Percentiles rank a stretch among this genome's conserved stretches.
Evolutionary conservation across 2,797 vertebrate genomes (phyloP).

Genomic region (Antennarius maculatus): DNA sequence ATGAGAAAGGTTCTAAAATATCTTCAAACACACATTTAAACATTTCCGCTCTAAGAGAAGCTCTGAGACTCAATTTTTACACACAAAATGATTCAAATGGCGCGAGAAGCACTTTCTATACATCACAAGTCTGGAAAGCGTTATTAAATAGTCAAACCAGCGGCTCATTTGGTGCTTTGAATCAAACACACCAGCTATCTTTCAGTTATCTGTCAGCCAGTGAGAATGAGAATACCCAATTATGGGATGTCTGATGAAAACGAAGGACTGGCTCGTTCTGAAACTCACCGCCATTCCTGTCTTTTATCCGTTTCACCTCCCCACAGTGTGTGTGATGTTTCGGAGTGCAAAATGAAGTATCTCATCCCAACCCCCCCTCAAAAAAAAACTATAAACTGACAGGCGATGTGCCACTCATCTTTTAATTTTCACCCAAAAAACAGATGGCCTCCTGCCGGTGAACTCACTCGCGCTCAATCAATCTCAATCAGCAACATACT

Average conservation of each 20-base stretch:
- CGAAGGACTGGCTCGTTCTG: conserved; percentile 41
- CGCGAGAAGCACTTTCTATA: not conserved
- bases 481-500: conserved; percentile 66
- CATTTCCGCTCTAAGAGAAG: not conserved
- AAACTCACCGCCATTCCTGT: conserved; percentile 30
- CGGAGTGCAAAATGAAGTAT: conserved; percentile 8
- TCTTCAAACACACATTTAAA: not conserved
- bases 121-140: not conserved
- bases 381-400: conserved; percentile 49
- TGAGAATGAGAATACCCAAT: conserved; percentile 37
- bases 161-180: conserved; percentile 24
- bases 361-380: conserved; percentile 2
- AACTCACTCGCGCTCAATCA: conserved; percentile 60
- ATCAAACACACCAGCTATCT: conserved; percentile 21
- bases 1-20: not conserved
- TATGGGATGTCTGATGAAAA: conserved; percentile 33
- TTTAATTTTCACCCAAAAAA: conserved; percentile 61
- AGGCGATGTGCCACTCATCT: conserved; percentile 55
- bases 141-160: conserved; percentile 16
- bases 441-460: conserved; percentile 62
- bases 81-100: conserved; percentile 5
- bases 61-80: too few species aligned
- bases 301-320: conserved; percentile 44
- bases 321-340: conserved; percentile 10
- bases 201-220: conserved; percentile 28